Evolutionary conservation across 2,888 invertebrate genomes (phyloP).

Genomic region (Tiliacea citrago): DNA sequence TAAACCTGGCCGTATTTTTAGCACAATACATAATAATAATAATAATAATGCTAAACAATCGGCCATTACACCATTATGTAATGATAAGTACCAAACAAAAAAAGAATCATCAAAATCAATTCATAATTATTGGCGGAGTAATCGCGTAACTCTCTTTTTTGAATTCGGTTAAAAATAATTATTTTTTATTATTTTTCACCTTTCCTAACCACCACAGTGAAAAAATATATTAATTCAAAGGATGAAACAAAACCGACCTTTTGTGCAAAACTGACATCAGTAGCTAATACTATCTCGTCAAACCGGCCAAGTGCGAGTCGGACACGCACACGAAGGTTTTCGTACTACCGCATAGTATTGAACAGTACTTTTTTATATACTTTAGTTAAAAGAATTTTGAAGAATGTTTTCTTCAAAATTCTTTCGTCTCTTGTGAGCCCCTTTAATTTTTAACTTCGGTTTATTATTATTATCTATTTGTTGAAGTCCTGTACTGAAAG

Average conservation of each 20-base stretch:
- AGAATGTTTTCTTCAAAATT: no score
- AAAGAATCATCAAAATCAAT: no score
- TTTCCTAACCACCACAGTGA: background rate
- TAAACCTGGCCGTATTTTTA: background rate
- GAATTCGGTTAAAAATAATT: no score
- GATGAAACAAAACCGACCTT: background rate
- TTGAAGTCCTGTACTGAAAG: no score
- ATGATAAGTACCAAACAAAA: no score
- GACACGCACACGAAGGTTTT: background rate
- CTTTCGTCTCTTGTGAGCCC: background rate
- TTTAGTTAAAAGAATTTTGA: accelerated
- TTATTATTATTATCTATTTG: background rate
- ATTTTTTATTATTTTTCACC: no score
- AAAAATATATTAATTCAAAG: background rate
- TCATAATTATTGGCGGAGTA: no score
- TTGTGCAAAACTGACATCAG: constrained; percentile 13
- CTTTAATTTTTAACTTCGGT: background rate
- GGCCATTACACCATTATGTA: no score
- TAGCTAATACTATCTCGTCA: background rate
- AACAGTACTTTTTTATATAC: background rate
- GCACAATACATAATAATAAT: background rate
- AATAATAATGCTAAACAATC: no score
- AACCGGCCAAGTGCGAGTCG: background rate
- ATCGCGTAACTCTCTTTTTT: no score
- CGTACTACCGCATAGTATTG: no score